Evolutionary conservation across 2,888 invertebrate species (phyloP).

Genomic region (Arrhopalites spinosus): DNA sequence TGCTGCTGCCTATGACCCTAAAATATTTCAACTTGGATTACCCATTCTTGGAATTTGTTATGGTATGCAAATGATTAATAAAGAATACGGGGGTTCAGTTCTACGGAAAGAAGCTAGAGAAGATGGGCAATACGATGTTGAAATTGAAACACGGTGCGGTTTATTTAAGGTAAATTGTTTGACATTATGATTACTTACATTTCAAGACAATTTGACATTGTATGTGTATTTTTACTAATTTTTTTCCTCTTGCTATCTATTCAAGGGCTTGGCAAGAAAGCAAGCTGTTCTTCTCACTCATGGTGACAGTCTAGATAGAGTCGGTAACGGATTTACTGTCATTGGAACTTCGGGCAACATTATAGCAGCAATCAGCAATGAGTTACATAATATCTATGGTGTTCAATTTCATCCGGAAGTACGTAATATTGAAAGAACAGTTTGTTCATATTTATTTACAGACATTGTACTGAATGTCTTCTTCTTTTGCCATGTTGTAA

Average conservation of each 20-base stretch:
- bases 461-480: no score
- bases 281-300: conserved; percentile 94
- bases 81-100: conserved; percentile 93
- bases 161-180: conserved; percentile 86
- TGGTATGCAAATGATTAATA: conserved; percentile 99
- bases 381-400: conserved; percentile 86
- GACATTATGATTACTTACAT: no score
- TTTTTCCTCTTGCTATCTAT: conserved; percentile 52
- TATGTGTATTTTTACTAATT: background rate
- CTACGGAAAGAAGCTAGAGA: conserved; percentile 84
- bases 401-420: conserved; percentile 98
- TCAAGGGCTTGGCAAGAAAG: conserved; percentile 81
- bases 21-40: conserved; percentile 92
- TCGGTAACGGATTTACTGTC: conserved; percentile 85
- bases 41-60: conserved; percentile 95
- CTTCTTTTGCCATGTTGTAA: no score
- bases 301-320: conserved; percentile 92
- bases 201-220: no score
- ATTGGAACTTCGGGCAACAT: conserved; percentile 83
- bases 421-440: no score
- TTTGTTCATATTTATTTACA: no score
- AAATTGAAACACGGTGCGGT: conserved; percentile 84
- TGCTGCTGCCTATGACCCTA: conserved; percentile 91
- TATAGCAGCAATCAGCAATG: conserved; percentile 88
- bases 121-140: conserved; percentile 90